A percentile compares a stretch with the other conserved stretches of the same genome.
phyloP scores from a whole-genome alignment of 2,888 invertebrate genomes.

The Tetranychus truncatus region DNA sequence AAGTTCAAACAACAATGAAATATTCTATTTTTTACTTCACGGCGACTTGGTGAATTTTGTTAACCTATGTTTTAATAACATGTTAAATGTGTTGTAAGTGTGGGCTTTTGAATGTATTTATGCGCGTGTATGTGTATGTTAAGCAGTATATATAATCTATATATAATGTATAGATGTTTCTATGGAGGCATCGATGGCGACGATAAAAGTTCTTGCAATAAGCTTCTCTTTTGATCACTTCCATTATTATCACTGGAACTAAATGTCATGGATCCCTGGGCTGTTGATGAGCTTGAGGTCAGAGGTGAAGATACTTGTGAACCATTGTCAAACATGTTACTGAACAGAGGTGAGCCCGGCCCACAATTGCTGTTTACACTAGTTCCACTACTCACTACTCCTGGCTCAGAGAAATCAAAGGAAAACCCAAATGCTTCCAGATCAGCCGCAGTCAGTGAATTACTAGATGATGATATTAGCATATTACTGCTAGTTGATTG shows the following conservation, averaged over 20 bases:
- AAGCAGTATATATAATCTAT: too few species aligned
- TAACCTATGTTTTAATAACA: too few species aligned
- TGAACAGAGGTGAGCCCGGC: neutral
- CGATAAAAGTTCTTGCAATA: slow-evolving; percentile 57
- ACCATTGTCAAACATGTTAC: neutral
- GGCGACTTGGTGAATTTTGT: too few species aligned
- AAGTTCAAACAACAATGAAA: too few species aligned
- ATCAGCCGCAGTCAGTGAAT: slow-evolving; percentile 16
- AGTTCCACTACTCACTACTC: slow-evolving; percentile 5
- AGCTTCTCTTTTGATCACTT: slow-evolving; percentile 53
- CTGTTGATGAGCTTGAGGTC: neutral
- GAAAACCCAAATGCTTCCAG: slow-evolving; percentile 43
- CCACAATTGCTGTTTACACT: slow-evolving; percentile 6
- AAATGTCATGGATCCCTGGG: slow-evolving; percentile 5
- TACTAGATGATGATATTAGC: slow-evolving; percentile 18
- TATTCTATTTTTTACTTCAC: too few species aligned
- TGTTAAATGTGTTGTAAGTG: too few species aligned
- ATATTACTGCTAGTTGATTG: slow-evolving; percentile 20
- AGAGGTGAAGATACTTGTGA: slow-evolving; percentile 5
- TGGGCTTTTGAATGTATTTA: too few species aligned
- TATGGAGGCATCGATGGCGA: slow-evolving; percentile 34
- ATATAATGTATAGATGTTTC: neutral
- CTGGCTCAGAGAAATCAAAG: slow-evolving; percentile 30
- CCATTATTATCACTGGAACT: slow-evolving; percentile 26
- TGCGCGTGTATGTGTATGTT: too few species aligned